Base-by-base conservation (phyloP, 2,797 vertebrate genomes). In the Phrynocephalus vlangalii region DNA sequence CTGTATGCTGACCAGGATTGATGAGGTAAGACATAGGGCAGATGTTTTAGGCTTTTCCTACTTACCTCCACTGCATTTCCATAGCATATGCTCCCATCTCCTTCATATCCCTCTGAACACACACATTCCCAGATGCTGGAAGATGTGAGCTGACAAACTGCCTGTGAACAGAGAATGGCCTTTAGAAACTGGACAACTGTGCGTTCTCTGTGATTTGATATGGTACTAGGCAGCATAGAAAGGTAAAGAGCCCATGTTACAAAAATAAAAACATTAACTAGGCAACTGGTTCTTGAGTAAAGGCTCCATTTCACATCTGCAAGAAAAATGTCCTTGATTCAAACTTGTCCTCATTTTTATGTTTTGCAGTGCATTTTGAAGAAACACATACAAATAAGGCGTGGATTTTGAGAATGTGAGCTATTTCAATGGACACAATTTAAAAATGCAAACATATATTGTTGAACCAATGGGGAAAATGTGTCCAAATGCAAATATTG, bases 11-110 rank as follows among this genome's bases (percentile, higher is more conserved):
- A 15, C 60, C 85, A 83, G 79, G 70, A 85, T 38, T 2, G 52
- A 16, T 28, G 22, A n/a, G 26, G 44, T 38, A 72, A 73, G 30
- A 73, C 18, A 18, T 63, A 63, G 60, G 60, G 18, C 18, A 63
- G 60, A 20, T 16, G 13, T 50, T 52, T 88, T 73, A 70, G 79
- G 82, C 63, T n/a, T 3, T 30, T 87, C 1, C 89, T 85, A 95
- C 96, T 96, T 94, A 99, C 99, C 95, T 97, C 94, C 6, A 95
- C 95, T 24, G 97, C 91, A 0, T 95, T 97, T 2, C 98, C 98
- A 0, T 98, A 99, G 93, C 99, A 99, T 3, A 95, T 82, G 1
- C 75, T 94, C 1, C 99, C 98, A 0, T 99, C 94, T 63, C 99
- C 99, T 76, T 93, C 63, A 0, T 97, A 99, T 2, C 97, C 98